Conservation (phyloP, 2,888 invertebrate species). For the Lottia gigantea region DNA sequence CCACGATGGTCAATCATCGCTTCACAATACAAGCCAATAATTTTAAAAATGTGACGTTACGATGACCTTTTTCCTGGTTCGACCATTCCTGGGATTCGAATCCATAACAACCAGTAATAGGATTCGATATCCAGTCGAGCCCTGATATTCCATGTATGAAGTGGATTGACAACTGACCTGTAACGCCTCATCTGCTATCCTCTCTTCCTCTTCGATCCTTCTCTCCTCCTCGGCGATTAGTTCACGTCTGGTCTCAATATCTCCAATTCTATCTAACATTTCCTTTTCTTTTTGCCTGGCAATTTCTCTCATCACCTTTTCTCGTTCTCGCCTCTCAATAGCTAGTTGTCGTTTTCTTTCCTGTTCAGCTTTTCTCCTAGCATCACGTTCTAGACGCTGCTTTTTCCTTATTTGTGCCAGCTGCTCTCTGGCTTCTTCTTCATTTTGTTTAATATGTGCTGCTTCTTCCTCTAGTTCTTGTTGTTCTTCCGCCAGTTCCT, state of each 20-base stretch:
- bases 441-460: constrained; percentile 50
- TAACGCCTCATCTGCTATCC: constrained; percentile 43
- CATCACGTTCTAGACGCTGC: constrained; percentile 54
- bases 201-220: constrained; percentile 50
- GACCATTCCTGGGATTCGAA: no score
- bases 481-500: constrained; percentile 52
- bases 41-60: no score
- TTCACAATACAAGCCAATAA: no score
- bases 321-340: constrained; percentile 41
- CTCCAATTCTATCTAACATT: constrained; percentile 56
- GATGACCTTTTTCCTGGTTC: no score
- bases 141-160: no score
- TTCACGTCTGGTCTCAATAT: constrained; percentile 50
- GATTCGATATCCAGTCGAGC: no score
- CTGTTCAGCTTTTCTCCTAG: constrained; percentile 48
- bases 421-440: constrained; percentile 54
- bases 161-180: not conserved
- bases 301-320: constrained; percentile 50
- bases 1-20: no score
- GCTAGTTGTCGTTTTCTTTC: constrained; percentile 55
- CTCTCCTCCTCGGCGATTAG: constrained; percentile 50
- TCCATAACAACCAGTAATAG: no score
- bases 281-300: constrained; percentile 53
- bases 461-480: constrained; percentile 48
- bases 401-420: constrained; percentile 43